phyloP scores from a whole-genome alignment of 2,113 vertebrate species.

The Muscicapa adusta region DNA sequence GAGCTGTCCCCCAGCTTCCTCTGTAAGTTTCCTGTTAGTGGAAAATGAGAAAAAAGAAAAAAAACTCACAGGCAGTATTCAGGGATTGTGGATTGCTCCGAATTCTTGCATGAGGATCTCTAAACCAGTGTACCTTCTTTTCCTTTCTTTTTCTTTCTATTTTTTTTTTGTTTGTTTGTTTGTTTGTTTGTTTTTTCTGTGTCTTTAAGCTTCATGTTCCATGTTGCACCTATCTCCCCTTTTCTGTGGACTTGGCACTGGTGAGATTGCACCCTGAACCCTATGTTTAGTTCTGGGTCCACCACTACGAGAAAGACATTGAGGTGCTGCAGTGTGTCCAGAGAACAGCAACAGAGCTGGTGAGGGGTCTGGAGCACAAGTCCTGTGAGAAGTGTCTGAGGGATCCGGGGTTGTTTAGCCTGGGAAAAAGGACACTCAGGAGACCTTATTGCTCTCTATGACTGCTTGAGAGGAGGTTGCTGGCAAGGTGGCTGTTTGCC shows the following conservation, averaged over 20 bases:
- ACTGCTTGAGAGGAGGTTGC: neutral
- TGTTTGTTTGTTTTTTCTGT: neutral
- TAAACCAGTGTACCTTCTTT: neutral
- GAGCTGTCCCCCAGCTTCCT: neutral
- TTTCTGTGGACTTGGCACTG: neutral
- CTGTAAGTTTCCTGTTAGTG: neutral
- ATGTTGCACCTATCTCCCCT: rapidly evolving
- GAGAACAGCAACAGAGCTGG: neutral
- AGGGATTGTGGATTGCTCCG: neutral
- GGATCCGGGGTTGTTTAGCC: neutral
- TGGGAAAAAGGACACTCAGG: neutral
- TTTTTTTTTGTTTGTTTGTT: too few species aligned
- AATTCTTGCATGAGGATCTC: neutral
- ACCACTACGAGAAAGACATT: neutral
- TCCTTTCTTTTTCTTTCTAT: too few species aligned
- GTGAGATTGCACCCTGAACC: neutral
- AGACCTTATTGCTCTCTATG: neutral
- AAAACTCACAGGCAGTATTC: neutral
- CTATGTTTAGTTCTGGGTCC: neutral
- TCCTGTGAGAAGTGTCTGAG: neutral
- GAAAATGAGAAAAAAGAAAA: neutral
- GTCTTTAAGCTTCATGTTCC: neutral
- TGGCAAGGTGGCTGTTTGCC: neutral
- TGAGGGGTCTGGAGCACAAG: neutral
- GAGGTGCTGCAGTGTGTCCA: neutral